Evolutionary conservation across 2,888 invertebrate genomes (phyloP).

Genomic region (Lordiphosa andalusiaca): DNA sequence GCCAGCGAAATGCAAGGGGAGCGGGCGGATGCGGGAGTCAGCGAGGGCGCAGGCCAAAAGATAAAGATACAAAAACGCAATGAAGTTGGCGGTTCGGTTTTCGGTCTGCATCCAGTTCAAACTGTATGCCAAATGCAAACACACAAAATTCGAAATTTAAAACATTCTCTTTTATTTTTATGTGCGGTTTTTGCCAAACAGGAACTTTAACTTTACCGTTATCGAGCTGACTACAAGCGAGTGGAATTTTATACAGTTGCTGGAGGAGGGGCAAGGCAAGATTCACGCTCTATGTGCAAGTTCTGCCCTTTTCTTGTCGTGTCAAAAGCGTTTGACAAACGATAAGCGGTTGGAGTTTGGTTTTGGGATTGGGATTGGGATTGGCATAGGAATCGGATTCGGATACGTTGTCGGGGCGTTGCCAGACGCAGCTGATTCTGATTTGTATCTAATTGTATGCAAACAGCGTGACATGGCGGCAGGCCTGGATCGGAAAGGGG

Average conservation of each 20-base stretch:
- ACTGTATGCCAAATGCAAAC: constrained; percentile 59
- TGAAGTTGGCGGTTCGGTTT: constrained; percentile 53
- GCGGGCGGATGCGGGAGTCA: neutral
- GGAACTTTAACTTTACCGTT: constrained; percentile 55
- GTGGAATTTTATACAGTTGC: constrained; percentile 17
- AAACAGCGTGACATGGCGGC: constrained; percentile 48
- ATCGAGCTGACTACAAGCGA: constrained; percentile 13
- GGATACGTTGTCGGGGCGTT: constrained; percentile 15
- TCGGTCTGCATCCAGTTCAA: constrained; percentile 51
- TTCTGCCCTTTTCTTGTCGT: constrained; percentile 69
- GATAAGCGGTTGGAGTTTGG: constrained; percentile 41
- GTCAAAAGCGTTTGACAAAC: constrained; percentile 68
- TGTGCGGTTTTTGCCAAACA: constrained; percentile 46
- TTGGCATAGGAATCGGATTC: neutral
- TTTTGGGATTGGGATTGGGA: constrained; percentile 15
- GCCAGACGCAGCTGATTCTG: constrained; percentile 65
- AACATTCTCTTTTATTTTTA: constrained; percentile 40
- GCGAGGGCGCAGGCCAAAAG: constrained; percentile 18
- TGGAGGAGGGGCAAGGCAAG: constrained; percentile 13
- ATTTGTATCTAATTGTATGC: constrained; percentile 75
- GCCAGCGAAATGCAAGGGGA: too few species aligned
- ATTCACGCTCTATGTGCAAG: constrained; percentile 40
- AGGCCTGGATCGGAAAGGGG: neutral
- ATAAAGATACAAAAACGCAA: constrained; percentile 63
- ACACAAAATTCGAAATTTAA: constrained; percentile 63